Base-by-base conservation (phyloP, 1,140 invertebrate genomes). In the Babylonia areolata region DNA sequence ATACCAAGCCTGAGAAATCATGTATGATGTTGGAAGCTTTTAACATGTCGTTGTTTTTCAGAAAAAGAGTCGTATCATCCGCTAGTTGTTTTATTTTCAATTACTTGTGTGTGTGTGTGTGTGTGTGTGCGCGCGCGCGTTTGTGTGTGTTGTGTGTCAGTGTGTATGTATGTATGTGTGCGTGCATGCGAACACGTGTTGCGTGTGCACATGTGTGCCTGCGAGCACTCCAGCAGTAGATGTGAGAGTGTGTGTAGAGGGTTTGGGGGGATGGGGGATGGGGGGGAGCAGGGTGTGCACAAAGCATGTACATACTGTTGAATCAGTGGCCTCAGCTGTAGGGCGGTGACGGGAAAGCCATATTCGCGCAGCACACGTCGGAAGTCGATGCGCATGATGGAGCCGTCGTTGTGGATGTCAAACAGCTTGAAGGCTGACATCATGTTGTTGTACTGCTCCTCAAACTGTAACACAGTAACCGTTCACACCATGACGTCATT, bases 301-400 rank as follows among this genome's bases (percentile, higher is more conserved):
- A 54, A 20, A 54, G 58, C 58, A 23, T 75, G 81, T 86, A 92
- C 91, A 88, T 91, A 75, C 85, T 69, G 2, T 92, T 54, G 84
- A n/a, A n/a, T n/a, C n/a, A 93, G 91, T 37, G 87, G 73, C 33
- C 90, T 90, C 35, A 93, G 87, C 40, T 92, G 91, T 2, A 88
- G 87, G 11, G 90, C 89, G 15, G 81, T 80, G 88, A 92, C 86
- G n/a, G 87, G 86, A 40, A 92, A 91, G n/a, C 92, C 92, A 89
- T 92, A 93, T 82, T 93, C 92, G 42, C 88, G 82, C 15, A 93
- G 86, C n/a, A 93, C 91, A 40, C 90, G 86, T 23, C 91, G 75
- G 87, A 93, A 91, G 87, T 93, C 92, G 15, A 92, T 86, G 23
- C 90, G 85, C 75, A 91, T 87, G 28, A 93, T 88, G 77, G 88